phyloP scores from a whole-genome alignment of 2,888 invertebrate genomes.

The Acrocyrtus sp. region DNA sequence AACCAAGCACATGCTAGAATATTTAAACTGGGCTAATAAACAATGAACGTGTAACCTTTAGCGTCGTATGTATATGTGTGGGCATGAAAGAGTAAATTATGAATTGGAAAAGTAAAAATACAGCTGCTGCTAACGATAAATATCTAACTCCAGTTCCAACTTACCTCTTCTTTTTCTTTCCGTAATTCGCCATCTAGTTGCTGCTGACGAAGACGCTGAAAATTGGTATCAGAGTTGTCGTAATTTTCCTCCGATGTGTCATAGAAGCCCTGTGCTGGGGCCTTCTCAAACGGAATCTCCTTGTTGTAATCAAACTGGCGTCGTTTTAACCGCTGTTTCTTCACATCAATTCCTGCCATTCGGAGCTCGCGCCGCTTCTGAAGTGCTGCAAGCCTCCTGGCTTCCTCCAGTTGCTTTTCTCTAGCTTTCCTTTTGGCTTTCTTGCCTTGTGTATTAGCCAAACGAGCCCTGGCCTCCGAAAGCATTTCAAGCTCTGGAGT shows the following conservation, averaged over 20 bases:
- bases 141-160: too few species aligned
- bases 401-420: constrained; percentile 98
- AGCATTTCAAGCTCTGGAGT: constrained; percentile 95
- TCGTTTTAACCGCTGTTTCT: constrained; percentile 69
- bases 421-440: constrained; percentile 94
- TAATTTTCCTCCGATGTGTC: constrained; percentile 91
- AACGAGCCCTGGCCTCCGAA: constrained; percentile 96
- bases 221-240: constrained; percentile 90
- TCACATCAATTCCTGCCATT: constrained; percentile 88
- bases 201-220: constrained; percentile 88
- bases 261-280: constrained; percentile 91
- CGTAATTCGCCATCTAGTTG: constrained; percentile 92
- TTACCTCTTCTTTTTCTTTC: constrained; percentile 89
- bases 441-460: constrained; percentile 98
- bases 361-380: constrained; percentile 95
- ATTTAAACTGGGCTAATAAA: too few species aligned
- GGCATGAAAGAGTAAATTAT: constrained; percentile 11
- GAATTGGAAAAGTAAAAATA: constrained; percentile 15
- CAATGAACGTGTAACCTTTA: too few species aligned
- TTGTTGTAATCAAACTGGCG: constrained; percentile 96
- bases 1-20: too few species aligned
- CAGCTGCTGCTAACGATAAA: too few species aligned
- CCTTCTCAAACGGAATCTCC: constrained; percentile 97
- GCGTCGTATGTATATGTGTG: too few species aligned
- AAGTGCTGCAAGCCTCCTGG: constrained; percentile 91